phyloP scores from a whole-genome alignment of 2,888 invertebrate genomes.

The Molorchus minor region DNA sequence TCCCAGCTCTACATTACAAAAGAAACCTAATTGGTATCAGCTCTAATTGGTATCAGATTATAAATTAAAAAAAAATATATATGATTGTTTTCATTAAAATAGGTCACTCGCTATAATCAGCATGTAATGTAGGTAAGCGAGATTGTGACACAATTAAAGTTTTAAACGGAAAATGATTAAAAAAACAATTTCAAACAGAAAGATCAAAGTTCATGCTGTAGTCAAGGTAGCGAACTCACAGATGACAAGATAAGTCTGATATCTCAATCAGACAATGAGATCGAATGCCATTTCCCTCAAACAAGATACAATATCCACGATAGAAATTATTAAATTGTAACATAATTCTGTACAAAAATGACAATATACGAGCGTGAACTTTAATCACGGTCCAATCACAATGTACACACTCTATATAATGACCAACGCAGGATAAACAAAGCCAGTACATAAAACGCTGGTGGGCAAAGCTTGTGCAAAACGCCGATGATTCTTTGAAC shows the following conservation, averaged over 20 bases:
- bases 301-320: slow-evolving; percentile 1
- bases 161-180: too few species aligned
- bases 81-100: too few species aligned
- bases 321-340: slow-evolving; percentile 5
- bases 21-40: too few species aligned
- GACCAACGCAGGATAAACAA: slow-evolving; percentile 45
- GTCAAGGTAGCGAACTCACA: not conserved
- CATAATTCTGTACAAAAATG: slow-evolving; percentile 1
- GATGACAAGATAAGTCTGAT: not conserved
- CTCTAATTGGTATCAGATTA: too few species aligned
- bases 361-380: slow-evolving; percentile 45
- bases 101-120: too few species aligned
- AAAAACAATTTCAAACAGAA: too few species aligned
- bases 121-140: too few species aligned
- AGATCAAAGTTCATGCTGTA: too few species aligned
- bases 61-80: too few species aligned
- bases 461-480: slow-evolving; percentile 1
- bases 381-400: slow-evolving; percentile 52
- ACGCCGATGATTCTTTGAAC: slow-evolving; percentile 4
- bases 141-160: too few species aligned
- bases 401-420: slow-evolving; percentile 53
- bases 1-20: too few species aligned
- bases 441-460: slow-evolving; percentile 28
- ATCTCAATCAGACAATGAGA: not conserved
- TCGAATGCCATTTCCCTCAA: too few species aligned